These are phyloP conservation scores for Candidula unifasciata DNA, from an alignment of 2,888 invertebrate species.

Conservation along the genomic window DNA sequence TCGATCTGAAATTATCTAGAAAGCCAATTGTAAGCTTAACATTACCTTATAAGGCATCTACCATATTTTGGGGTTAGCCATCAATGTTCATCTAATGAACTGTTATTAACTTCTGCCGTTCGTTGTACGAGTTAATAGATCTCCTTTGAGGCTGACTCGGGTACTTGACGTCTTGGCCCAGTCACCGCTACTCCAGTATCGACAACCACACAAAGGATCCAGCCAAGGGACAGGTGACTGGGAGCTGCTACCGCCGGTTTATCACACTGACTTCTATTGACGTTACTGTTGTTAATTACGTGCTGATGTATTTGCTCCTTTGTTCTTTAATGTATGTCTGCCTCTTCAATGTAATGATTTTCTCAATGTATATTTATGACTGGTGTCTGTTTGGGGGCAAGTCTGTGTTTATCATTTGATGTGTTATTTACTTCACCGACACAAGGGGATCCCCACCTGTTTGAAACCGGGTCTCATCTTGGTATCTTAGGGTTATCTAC, in stretches of 20 bases:
- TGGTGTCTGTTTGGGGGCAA: too few relatives aligned
- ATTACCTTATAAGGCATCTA: background rate
- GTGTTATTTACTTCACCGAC: too few relatives aligned
- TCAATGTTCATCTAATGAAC: slow-evolving; percentile 28
- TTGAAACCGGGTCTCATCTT: too few relatives aligned
- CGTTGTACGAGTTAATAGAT: slow-evolving; percentile 23
- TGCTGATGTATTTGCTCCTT: background rate
- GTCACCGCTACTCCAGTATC: background rate
- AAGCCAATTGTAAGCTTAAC: background rate
- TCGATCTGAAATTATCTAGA: slow-evolving; percentile 28
- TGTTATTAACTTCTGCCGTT: slow-evolving; percentile 3
- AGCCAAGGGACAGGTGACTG: background rate
- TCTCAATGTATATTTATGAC: too few relatives aligned
- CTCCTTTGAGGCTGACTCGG: background rate
- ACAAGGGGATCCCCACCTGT: too few relatives aligned
- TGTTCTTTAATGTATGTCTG: background rate
- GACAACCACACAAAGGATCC: background rate
- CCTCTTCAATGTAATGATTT: too few relatives aligned
- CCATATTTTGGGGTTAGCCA: background rate
- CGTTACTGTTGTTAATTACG: background rate
- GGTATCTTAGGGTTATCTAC: too few relatives aligned
- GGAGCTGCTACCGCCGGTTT: background rate
- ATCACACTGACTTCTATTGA: background rate
- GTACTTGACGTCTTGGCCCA: background rate
- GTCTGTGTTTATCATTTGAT: too few relatives aligned